Conservation (phyloP, 2,888 invertebrate genomes). For the Tenthredo amoena region DNA sequence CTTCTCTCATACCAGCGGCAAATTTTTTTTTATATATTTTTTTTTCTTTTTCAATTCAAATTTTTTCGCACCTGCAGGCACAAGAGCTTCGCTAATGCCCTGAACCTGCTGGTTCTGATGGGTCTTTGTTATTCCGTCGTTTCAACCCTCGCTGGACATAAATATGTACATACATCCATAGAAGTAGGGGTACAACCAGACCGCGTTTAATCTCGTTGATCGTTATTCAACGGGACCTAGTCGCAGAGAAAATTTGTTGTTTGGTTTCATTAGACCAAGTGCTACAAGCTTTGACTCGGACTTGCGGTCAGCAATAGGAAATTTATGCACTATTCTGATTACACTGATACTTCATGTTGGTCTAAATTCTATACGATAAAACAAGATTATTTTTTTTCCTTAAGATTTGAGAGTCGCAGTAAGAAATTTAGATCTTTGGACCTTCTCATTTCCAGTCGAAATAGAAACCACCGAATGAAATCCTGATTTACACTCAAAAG, state of each 20-base stretch:
- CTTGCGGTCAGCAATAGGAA: neutral
- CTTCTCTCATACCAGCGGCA: neutral
- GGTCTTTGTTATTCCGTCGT: constrained; percentile 25
- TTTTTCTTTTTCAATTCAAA: neutral
- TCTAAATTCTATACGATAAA: neutral
- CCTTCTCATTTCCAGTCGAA: too few species aligned
- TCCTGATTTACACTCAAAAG: too few species aligned
- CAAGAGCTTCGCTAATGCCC: neutral
- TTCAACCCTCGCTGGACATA: neutral
- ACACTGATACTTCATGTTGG: neutral
- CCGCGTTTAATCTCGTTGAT: neutral
- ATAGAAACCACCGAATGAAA: too few species aligned
- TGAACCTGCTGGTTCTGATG: constrained; percentile 28
- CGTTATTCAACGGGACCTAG: too few species aligned
- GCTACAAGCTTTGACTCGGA: neutral
- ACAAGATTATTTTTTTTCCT: neutral
- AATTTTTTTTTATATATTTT: neutral
- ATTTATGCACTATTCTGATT: neutral
- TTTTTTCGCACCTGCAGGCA: neutral
- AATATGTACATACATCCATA: neutral
- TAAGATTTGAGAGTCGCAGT: too few species aligned
- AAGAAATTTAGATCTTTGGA: too few species aligned
- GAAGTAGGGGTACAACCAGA: neutral
- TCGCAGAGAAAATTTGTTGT: neutral
- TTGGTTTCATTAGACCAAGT: neutral